Evolutionary conservation across 2,113 vertebrate species (phyloP).

Genomic region (Stigmatopora nigra): DNA sequence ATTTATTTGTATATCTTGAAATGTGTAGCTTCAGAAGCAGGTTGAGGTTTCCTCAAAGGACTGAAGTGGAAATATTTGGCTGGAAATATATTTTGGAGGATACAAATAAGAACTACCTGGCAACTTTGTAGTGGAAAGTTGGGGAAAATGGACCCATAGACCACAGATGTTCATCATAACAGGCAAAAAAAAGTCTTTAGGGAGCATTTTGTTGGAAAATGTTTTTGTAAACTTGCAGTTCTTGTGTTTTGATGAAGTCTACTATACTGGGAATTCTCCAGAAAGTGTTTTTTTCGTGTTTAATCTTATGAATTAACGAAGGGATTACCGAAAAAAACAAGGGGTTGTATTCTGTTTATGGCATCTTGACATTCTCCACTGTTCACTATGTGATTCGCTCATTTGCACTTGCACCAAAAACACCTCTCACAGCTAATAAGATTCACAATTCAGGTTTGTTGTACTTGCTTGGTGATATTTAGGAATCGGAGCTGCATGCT

Average conservation of each 20-base stretch:
- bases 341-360: not conserved
- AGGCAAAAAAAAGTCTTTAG: not conserved
- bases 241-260: not conserved
- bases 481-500: not conserved
- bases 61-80: not conserved
- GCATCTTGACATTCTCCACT: not conserved
- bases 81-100: not conserved
- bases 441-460: not conserved
- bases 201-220: not conserved
- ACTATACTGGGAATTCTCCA: not conserved
- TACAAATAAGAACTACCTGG: not conserved
- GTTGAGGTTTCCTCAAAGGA: not conserved
- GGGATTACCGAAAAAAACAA: not conserved
- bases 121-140: not conserved
- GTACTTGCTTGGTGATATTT: not conserved
- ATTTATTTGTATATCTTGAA: not conserved
- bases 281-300: too few relatives aligned
- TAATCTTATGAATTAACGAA: too few relatives aligned
- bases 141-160: not conserved
- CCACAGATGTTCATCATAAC: not conserved
- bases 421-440: constrained; percentile 2
- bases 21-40: not conserved
- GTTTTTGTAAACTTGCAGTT: not conserved
- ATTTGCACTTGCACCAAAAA: not conserved
- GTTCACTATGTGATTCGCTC: not conserved